Conservation (phyloP, 2,797 vertebrate species). For the Zenarchopterus dispar region DNA sequence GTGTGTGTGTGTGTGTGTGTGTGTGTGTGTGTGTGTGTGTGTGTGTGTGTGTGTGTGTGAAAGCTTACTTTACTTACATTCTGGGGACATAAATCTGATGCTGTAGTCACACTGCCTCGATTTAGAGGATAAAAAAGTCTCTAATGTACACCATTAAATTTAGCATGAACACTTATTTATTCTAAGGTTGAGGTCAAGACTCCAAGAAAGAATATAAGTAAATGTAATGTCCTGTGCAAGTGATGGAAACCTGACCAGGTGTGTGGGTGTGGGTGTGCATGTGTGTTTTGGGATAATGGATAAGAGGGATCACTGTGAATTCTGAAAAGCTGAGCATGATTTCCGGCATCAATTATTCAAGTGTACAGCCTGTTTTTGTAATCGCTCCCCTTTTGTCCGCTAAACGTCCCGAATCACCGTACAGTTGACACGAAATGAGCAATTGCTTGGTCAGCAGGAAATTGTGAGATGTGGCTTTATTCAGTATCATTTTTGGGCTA, state of each 20-base stretch:
- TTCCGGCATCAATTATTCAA: constrained; percentile 81
- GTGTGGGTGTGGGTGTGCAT: constrained; percentile 3
- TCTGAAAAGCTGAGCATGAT: constrained; percentile 57
- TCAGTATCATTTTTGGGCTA: neutral
- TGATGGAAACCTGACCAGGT: constrained; percentile 4
- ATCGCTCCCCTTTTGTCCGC: constrained; percentile 72
- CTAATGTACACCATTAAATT: constrained; percentile 1
- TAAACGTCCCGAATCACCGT: constrained; percentile 70
- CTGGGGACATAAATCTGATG: constrained; percentile 11
- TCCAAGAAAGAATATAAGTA: neutral
- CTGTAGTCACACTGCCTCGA: neutral
- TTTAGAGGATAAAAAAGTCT: neutral
- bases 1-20: too few species aligned
- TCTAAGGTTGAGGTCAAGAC: neutral
- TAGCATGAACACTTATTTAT: neutral
- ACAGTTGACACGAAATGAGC: constrained; percentile 40
- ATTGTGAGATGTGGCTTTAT: constrained; percentile 42
- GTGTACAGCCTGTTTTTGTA: constrained; percentile 74
- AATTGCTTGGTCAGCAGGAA: constrained; percentile 66
- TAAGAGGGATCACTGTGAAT: constrained; percentile 57
- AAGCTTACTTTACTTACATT: constrained; percentile 12
- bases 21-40: too few species aligned
- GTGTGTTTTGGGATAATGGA: constrained; percentile 15
- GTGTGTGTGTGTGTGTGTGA: neutral
- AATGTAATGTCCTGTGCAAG: constrained; percentile 4